A percentile compares a stretch with the other conserved stretches of the same genome.
Evolutionary conservation across 2,888 invertebrate species (phyloP).

Genomic region (Melitaea athalia): DNA sequence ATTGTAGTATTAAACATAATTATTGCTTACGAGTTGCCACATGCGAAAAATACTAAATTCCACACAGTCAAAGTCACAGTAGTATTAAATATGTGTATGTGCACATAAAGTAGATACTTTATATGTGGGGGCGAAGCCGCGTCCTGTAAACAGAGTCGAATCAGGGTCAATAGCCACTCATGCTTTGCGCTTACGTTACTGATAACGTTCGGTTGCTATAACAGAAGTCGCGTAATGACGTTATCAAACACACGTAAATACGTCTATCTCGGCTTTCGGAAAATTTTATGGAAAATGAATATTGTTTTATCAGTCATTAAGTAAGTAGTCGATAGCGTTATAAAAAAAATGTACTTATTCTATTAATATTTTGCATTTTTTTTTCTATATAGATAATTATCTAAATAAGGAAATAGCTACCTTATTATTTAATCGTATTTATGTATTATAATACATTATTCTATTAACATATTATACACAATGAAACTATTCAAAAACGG

Average conservation of each 20-base stretch:
- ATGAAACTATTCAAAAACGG: background rate
- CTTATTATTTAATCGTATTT: too few species aligned
- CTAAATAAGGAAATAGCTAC: too few species aligned
- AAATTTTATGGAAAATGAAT: conserved; percentile 20
- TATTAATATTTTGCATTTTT: too few species aligned
- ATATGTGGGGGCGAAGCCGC: conserved; percentile 11
- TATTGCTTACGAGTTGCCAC: too few species aligned
- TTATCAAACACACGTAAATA: conserved; percentile 31
- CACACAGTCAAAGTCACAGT: background rate
- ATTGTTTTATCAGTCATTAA: conserved; percentile 12
- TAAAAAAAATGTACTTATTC: background rate
- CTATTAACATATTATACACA: too few species aligned
- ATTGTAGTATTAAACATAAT: background rate
- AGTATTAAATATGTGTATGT: background rate
- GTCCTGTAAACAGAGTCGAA: conserved; percentile 26
- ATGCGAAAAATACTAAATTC: background rate
- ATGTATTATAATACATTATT: too few species aligned
- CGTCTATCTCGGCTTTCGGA: conserved; percentile 30
- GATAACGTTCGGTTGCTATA: conserved; percentile 33
- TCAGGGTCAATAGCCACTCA: conserved; percentile 42
- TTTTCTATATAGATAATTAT: too few species aligned
- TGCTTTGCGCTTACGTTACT: conserved; percentile 30
- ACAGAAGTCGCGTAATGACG: conserved; percentile 33
- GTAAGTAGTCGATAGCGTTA: background rate
- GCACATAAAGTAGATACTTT: background rate